phyloP scores from a whole-genome alignment of 1,140 invertebrate species.

The Drosophila arizonae region DNA sequence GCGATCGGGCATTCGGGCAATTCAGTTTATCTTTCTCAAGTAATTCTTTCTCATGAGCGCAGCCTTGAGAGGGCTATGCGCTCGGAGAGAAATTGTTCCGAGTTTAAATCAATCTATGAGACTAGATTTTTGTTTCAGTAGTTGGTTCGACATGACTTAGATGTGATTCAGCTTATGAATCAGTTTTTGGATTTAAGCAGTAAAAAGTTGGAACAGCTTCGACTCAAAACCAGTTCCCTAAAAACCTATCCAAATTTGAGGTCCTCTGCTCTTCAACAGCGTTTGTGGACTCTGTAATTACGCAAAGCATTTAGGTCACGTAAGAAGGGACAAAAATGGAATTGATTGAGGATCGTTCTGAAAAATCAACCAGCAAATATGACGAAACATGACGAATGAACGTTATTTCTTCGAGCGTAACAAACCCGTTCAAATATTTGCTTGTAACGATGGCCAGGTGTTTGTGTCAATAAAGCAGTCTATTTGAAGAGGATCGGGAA shows the following conservation, averaged over 20 bases:
- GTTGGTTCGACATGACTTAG: too few relatives aligned
- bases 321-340: neutral
- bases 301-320: conserved; percentile 34
- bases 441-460: conserved; percentile 59
- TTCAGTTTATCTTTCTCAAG: conserved; percentile 53
- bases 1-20: conserved; percentile 15
- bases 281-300: conserved; percentile 34
- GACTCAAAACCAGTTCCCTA: neutral
- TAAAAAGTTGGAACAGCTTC: too few relatives aligned
- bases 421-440: conserved; percentile 45
- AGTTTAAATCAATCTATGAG: neutral
- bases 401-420: conserved; percentile 6
- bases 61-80: neutral
- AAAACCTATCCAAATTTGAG: neutral
- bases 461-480: conserved; percentile 62
- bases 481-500: conserved; percentile 66
- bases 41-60: conserved; percentile 39
- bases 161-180: too few relatives aligned
- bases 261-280: neutral
- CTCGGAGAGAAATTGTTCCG: neutral
- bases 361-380: conserved; percentile 6
- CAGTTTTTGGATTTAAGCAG: too few relatives aligned
- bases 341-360: conserved; percentile 7
- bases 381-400: conserved; percentile 21
- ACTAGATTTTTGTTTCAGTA: too few relatives aligned